These are phyloP conservation scores for Machaerirhynchus nigripectus DNA, from an alignment of 2,113 vertebrate species.

Conservation along the genomic window DNA sequence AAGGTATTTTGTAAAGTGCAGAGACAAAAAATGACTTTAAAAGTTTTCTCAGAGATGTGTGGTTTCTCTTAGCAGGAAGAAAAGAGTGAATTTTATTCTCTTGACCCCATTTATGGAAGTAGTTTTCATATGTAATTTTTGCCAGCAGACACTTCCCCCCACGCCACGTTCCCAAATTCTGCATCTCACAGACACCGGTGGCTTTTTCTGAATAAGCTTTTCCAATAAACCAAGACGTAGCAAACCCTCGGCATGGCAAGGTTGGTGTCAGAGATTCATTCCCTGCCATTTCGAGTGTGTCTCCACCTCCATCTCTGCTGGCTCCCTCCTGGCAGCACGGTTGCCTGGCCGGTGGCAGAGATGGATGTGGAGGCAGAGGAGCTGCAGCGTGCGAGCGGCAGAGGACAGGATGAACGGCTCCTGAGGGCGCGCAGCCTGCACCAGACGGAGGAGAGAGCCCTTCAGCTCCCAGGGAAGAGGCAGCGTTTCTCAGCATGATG, in stretches of 20 bases:
- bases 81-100: not conserved
- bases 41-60: not conserved
- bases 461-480: not conserved
- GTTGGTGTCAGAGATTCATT: not conserved
- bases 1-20: not conserved
- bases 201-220: not conserved
- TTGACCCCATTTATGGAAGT: not conserved
- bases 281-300: not conserved
- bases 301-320: not conserved
- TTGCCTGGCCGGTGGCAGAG: not conserved
- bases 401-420: not conserved
- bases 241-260: not conserved
- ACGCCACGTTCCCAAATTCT: not conserved
- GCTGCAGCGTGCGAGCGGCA: not conserved
- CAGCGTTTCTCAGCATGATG: constrained; percentile 13
- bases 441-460: not conserved
- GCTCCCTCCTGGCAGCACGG: not conserved
- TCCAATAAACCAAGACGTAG: fast-evolving
- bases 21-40: not conserved
- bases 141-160: not conserved
- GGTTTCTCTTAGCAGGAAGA: not conserved
- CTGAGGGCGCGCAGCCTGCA: not conserved
- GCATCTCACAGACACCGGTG: not conserved
- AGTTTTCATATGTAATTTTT: not conserved
- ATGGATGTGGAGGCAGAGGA: not conserved